phyloP scores from a whole-genome alignment of 2,113 vertebrate genomes.

The Sylvia atricapilla region DNA sequence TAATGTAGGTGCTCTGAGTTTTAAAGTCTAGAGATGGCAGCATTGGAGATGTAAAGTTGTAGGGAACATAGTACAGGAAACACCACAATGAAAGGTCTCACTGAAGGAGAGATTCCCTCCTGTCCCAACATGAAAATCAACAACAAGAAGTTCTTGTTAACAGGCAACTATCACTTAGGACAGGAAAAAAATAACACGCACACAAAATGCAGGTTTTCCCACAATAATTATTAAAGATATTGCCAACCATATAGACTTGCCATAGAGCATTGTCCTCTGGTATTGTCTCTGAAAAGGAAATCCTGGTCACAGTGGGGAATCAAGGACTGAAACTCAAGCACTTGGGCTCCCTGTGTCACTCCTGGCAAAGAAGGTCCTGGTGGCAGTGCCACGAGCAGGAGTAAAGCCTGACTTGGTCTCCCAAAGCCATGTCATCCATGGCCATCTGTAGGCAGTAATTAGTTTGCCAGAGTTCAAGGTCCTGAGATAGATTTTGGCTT shows the following conservation, averaged over 20 bases:
- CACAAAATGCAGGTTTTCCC: not conserved
- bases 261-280: not conserved
- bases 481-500: not conserved
- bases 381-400: accelerated
- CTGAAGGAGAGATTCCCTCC: not conserved
- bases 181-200: not conserved
- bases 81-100: accelerated
- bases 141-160: not conserved
- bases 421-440: accelerated
- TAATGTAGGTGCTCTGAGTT: not conserved
- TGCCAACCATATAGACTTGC: not conserved
- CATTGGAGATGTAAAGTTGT: not conserved
- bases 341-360: not conserved
- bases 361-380: not conserved
- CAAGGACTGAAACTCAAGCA: not conserved
- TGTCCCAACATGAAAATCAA: not conserved
- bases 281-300: not conserved
- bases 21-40: not conserved
- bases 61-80: not conserved
- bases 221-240: not conserved
- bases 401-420: not conserved
- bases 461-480: not conserved
- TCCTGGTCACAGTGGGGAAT: not conserved
- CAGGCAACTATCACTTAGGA: not conserved
- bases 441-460: not conserved